Evolutionary conservation across 2,113 vertebrate species (phyloP).

Genomic region (Festucalex cinctus): DNA sequence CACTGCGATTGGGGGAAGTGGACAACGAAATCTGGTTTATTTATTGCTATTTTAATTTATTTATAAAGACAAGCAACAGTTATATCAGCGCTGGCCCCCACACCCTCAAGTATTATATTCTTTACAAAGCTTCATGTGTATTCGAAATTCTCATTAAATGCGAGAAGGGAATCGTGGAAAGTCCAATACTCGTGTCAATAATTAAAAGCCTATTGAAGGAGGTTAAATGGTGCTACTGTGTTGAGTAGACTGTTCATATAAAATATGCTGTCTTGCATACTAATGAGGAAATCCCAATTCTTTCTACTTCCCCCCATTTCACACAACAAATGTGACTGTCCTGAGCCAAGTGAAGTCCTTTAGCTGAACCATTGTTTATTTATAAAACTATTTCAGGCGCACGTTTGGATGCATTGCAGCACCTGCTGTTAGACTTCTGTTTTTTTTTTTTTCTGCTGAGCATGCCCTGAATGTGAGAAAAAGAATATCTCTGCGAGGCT

Average conservation of each 20-base stretch:
- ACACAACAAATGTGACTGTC: background rate
- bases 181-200: too few species aligned
- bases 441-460: background rate
- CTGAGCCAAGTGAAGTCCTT: constrained; percentile 6
- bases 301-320: background rate
- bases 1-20: background rate
- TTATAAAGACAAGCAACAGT: background rate
- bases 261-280: background rate
- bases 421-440: constrained; percentile 9
- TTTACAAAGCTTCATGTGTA: background rate
- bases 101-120: background rate
- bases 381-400: constrained; percentile 5
- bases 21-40: background rate
- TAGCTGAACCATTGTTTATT: background rate
- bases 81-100: background rate
- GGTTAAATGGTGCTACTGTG: background rate
- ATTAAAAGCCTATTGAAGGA: constrained; percentile 1
- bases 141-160: background rate
- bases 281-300: background rate
- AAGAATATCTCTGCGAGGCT: background rate
- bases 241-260: background rate
- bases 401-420: constrained; percentile 3
- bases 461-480: background rate
- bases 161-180: background rate
- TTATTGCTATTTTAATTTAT: background rate